A percentile compares a stretch with the other conserved stretches of the same genome.
These are phyloP conservation scores for Musca vetustissima DNA, from an alignment of 1,140 invertebrate species.

Conservation along the genomic window DNA sequence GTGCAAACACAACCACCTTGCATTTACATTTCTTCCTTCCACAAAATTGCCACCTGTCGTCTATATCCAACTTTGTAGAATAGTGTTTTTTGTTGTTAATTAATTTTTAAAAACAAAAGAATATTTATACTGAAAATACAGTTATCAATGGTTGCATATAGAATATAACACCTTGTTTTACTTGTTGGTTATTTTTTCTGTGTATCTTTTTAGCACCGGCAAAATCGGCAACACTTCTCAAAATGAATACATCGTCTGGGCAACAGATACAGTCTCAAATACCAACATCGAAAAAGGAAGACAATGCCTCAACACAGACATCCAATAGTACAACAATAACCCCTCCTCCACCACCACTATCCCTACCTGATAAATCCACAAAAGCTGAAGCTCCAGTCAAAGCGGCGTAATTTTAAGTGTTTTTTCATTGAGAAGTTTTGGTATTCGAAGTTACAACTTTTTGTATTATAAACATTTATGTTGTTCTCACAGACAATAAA, in stretches of 20 bases:
- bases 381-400: too few relatives aligned
- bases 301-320: not conserved
- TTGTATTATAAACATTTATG: too few relatives aligned
- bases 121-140: not conserved
- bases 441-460: not conserved
- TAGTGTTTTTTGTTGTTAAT: not conserved
- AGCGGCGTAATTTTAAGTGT: not conserved
- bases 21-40: too few relatives aligned
- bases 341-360: not conserved
- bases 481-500: too few relatives aligned
- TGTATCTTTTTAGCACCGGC: not conserved
- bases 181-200: not conserved
- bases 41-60: not conserved
- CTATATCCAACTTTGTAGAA: not conserved
- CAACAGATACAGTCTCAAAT: too few relatives aligned
- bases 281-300: too few relatives aligned
- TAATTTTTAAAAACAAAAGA: not conserved
- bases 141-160: too few relatives aligned
- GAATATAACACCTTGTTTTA: too few relatives aligned
- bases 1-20: too few relatives aligned
- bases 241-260: too few relatives aligned
- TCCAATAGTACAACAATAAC: not conserved
- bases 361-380: too few relatives aligned
- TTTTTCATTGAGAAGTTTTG: too few relatives aligned
- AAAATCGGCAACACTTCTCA: not conserved